A percentile compares a stretch with the other conserved stretches of the same genome.
phyloP scores from a whole-genome alignment of 2,797 vertebrate genomes.

The Euphonia xanthogaster region DNA sequence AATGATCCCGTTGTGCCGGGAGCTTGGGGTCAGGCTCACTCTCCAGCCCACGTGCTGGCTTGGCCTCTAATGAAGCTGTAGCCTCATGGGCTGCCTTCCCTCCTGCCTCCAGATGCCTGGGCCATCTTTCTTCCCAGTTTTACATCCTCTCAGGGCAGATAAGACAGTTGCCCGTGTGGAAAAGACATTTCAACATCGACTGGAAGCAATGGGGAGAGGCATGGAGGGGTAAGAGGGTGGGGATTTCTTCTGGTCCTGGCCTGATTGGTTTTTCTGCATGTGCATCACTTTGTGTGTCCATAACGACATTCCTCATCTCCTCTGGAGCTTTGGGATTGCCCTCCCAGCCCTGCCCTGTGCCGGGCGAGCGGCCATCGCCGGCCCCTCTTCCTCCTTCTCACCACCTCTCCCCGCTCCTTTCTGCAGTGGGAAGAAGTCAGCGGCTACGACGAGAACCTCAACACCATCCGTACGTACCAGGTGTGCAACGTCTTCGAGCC shows the following conservation, averaged over 20 bases:
- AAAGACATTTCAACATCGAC: neutral
- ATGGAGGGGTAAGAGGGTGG: neutral
- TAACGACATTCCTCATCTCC: rapidly evolving
- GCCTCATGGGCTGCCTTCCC: neutral
- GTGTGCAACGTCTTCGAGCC: slow-evolving; percentile 98
- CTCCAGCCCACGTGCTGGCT: neutral
- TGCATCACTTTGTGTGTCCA: rapidly evolving
- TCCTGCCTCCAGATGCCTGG: neutral
- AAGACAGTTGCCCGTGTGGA: rapidly evolving
- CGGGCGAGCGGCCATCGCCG: rapidly evolving
- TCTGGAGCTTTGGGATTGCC: neutral
- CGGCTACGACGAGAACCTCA: slow-evolving; percentile 98
- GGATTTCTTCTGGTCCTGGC: neutral
- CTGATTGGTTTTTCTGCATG: rapidly evolving
- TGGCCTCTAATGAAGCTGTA: neutral
- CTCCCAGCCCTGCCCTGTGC: neutral
- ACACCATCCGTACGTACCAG: slow-evolving; percentile 98
- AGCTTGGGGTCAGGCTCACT: neutral
- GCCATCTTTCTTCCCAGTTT: neutral
- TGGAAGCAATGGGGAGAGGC: neutral
- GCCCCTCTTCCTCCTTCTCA: neutral
- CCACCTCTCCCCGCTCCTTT: neutral
- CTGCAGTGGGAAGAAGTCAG: slow-evolving; percentile 97
- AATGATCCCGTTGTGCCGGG: neutral
- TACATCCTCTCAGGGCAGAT: neutral